A percentile compares a stretch with the other conserved stretches of the same genome.
phyloP scores from a whole-genome alignment of 2,888 invertebrate species.

The Cephus sareptanus region DNA sequence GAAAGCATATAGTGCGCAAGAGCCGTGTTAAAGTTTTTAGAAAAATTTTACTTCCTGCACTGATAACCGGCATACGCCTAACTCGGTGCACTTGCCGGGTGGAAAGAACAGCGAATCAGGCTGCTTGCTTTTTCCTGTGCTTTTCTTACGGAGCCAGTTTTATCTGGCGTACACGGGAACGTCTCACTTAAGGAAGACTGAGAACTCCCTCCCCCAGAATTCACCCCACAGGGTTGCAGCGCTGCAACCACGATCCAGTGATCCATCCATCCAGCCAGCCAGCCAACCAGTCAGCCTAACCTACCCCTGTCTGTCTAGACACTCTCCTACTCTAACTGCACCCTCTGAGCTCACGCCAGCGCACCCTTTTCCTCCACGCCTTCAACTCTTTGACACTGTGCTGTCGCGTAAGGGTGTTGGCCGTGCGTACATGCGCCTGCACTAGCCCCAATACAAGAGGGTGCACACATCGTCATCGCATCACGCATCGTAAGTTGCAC shows the following conservation, averaged over 20 bases:
- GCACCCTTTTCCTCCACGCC: constrained; percentile 42
- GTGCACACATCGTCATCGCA: constrained; percentile 35
- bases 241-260: constrained; percentile 43
- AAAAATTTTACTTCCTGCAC: neutral
- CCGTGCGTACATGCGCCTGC: neutral
- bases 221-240: constrained; percentile 9
- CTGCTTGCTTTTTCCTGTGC: neutral
- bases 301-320: constrained; percentile 61
- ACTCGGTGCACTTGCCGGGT: neutral
- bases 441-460: constrained; percentile 13
- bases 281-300: constrained; percentile 48
- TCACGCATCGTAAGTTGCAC: constrained; percentile 52
- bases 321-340: constrained; percentile 61
- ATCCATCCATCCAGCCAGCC: constrained; percentile 27
- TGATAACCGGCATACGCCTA: neutral
- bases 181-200: constrained; percentile 8
- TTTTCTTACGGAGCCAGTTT: constrained; percentile 28
- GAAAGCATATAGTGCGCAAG: neutral
- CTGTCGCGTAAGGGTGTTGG: neutral
- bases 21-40: neutral
- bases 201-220: constrained; percentile 2
- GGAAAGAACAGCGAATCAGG: neutral
- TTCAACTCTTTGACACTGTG: constrained; percentile 50
- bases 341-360: constrained; percentile 48
- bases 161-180: constrained; percentile 20